Evolutionary conservation across 2,888 invertebrate genomes (phyloP), one percentile per base, ranked within the genome.

Genomic region (Rambutsinella grinnellia): DNA sequence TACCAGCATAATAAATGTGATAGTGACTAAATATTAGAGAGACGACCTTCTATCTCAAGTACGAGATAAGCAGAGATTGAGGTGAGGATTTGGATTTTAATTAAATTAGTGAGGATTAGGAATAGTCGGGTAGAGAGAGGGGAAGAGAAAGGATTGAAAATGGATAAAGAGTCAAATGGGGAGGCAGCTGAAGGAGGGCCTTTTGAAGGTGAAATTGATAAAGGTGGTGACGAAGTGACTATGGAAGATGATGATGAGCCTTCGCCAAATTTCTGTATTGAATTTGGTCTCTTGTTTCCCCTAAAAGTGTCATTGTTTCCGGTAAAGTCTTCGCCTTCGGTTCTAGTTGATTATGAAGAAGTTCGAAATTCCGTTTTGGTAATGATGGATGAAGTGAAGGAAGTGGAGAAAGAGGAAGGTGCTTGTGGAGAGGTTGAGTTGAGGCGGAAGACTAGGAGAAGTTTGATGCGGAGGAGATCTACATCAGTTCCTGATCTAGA

Each of bases 221-320:
- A 57, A 28, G 15, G 2, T 23, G 49, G 26, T 17, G 36, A 44
- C n/a, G 57, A 28, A 21, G 46, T 49, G 24, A 56, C 58, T 53
- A 24, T 27, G 26, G 27, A 47, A 23, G 65, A 46, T 5, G 78
- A 76, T 13, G 82, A 83, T 19, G 77, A 79, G 65, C 68, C 76
- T 13, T 62, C 76, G 6, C 65, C 67, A 19, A 66, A 79, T 24
- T 81, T 72, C 60, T 74, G 78, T 15, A 26, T 83, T 57, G 83
- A 81, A 46, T 89, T 88, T 87, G 92, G 92, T 6, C 87, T 91
- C 58, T 84, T 90, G 21, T 90, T 89, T 82, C 89, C 90, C 0
- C 81, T 90, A 83, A 90, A 87, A 88, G 89, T 89, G 79, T 90
- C 88, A 79, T 86, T 89, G 78, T 89, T 87, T 86, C 88, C 88